Percentiles rank a stretch among this genome's conserved stretches.
Evolutionary conservation across 2,888 invertebrate genomes (phyloP).

Genomic region (Cataglyphis albicans): DNA sequence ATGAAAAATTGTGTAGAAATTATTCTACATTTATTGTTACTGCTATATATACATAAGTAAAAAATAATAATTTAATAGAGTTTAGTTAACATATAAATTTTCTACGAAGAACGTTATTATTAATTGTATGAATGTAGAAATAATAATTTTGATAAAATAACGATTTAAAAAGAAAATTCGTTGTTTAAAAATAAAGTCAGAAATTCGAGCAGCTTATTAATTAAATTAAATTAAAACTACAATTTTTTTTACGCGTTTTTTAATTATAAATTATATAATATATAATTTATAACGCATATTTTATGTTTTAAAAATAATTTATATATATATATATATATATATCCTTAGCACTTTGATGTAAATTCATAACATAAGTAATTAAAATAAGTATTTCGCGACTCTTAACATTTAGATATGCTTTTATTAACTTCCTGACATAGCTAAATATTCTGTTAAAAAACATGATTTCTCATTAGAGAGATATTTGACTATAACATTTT

Average conservation of each 20-base stretch:
- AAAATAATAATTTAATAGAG: neutral
- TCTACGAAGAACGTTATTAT: neutral
- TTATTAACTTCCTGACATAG: constrained; percentile 18
- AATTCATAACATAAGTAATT: neutral
- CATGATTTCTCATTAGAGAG: constrained; percentile 7
- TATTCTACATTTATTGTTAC: neutral
- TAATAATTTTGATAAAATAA: neutral
- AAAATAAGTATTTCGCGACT: neutral
- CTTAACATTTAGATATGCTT: neutral
- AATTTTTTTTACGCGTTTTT: neutral
- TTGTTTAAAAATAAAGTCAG: neutral
- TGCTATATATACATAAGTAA: neutral
- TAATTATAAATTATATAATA: neutral
- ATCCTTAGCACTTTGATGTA: neutral
- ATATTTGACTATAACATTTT: neutral
- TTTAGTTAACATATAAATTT: neutral
- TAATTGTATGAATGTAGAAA: neutral
- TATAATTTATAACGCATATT: neutral
- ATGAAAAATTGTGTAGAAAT: neutral
- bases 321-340: neutral
- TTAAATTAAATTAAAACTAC: neutral
- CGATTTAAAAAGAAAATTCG: neutral
- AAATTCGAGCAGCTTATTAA: neutral
- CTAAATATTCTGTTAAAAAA: constrained; percentile 3
- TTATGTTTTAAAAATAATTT: no score